These are phyloP conservation scores for Athene cunicularia DNA, from an alignment of 2,113 vertebrate species.

Conservation along the genomic window DNA sequence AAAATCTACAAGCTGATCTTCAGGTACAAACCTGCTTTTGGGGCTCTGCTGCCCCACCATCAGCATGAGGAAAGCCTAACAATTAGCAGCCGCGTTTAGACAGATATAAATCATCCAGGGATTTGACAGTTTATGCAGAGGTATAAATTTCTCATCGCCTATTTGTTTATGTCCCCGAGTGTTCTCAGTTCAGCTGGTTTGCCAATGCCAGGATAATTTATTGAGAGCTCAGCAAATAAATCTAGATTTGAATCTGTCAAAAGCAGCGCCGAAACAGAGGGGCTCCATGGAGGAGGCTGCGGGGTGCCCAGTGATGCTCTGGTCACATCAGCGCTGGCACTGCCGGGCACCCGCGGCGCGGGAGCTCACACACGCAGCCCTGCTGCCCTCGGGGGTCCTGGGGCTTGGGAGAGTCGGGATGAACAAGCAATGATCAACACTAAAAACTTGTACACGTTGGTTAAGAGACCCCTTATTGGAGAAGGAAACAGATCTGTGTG, in stretches of 20 bases:
- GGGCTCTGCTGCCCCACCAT: not conserved
- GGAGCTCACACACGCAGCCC: not conserved
- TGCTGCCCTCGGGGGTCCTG: not conserved
- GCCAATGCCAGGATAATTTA: not conserved
- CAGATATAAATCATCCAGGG: not conserved
- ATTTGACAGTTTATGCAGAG: not conserved
- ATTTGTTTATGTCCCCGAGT: not conserved
- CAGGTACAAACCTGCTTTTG: not conserved
- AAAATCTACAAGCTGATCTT: not conserved
- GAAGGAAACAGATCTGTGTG: not conserved
- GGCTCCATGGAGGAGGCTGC: not conserved
- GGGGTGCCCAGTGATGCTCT: not conserved
- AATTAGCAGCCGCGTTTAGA: not conserved
- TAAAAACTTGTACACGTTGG: fast-evolving
- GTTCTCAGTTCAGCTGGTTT: not conserved
- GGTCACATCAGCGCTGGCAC: not conserved
- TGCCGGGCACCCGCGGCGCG: not conserved
- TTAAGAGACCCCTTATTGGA: not conserved
- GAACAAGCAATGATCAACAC: not conserved
- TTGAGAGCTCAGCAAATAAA: constrained; percentile 17
- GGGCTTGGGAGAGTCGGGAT: too few species aligned
- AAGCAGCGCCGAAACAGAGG: not conserved
- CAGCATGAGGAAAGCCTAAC: not conserved
- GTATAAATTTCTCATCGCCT: not conserved
- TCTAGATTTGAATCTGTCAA: not conserved